phyloP scores from a whole-genome alignment of 2,888 invertebrate species.

The Epirrhoe alternata region DNA sequence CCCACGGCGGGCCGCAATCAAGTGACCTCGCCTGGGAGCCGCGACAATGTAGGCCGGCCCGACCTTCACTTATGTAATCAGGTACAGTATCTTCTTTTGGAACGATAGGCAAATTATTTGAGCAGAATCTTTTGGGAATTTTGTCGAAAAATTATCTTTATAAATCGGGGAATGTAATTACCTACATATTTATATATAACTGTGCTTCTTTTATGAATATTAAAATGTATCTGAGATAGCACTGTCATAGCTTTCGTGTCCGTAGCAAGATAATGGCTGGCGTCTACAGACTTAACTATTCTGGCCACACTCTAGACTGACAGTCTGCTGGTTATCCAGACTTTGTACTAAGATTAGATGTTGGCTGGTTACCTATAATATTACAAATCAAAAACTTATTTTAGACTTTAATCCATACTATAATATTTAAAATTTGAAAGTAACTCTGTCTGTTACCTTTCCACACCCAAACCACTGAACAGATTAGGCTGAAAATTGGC shows the following conservation, averaged over 20 bases:
- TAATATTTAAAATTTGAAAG: too few relatives aligned
- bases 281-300: not conserved
- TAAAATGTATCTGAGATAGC: not conserved
- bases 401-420: too few relatives aligned
- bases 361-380: too few relatives aligned
- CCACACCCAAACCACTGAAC: too few relatives aligned
- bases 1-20: constrained; percentile 35
- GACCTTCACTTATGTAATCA: constrained; percentile 26
- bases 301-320: not conserved
- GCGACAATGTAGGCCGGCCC: constrained; percentile 27
- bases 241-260: not conserved
- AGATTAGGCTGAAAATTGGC: too few relatives aligned
- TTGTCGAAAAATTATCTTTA: not conserved
- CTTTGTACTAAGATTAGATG: too few relatives aligned
- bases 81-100: constrained; percentile 22
- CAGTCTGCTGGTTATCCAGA: too few relatives aligned
- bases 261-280: not conserved
- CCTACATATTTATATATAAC: not conserved
- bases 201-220: not conserved
- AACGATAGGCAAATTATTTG: constrained; percentile 24
- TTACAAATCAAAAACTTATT: too few relatives aligned
- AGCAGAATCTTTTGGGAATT: constrained; percentile 17
- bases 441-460: too few relatives aligned
- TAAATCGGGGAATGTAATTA: not conserved
- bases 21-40: constrained; percentile 27